Evolutionary conservation across 2,113 vertebrate species (phyloP).

Genomic region (Galbula dea): DNA sequence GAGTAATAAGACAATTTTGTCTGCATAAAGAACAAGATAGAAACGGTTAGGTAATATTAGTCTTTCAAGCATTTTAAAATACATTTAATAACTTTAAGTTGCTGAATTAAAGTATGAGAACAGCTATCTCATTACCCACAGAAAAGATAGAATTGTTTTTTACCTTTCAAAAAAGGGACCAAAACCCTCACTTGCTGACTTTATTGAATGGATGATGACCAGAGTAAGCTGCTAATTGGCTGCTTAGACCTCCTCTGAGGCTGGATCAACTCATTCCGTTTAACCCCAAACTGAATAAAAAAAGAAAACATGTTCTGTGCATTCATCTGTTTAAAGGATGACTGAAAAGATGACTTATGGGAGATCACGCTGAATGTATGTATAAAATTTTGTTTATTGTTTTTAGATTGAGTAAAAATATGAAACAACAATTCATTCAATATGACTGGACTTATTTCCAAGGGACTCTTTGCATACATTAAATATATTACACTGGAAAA

Average conservation of each 20-base stretch:
- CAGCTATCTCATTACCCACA: background rate
- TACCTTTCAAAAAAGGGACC: background rate
- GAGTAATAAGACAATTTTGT: background rate
- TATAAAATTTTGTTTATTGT: background rate
- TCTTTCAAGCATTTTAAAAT: background rate
- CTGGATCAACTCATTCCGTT: background rate
- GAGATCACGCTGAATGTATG: background rate
- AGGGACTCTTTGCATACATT: background rate
- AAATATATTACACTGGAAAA: background rate
- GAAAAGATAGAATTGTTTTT: background rate
- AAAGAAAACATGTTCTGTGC: background rate
- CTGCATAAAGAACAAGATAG: background rate
- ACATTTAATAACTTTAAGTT: background rate
- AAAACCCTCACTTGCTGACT: background rate
- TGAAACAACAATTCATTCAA: background rate
- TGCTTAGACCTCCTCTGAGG: background rate
- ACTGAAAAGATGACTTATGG: background rate
- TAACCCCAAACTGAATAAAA: background rate
- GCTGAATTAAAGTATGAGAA: background rate
- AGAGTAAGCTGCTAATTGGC: background rate
- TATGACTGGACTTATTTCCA: background rate
- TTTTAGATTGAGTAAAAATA: background rate
- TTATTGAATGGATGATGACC: background rate
- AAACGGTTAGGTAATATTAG: background rate
- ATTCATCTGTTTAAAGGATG: background rate